phyloP scores from a whole-genome alignment of 2,888 invertebrate genomes.

The Zygogramma bicolorata region DNA sequence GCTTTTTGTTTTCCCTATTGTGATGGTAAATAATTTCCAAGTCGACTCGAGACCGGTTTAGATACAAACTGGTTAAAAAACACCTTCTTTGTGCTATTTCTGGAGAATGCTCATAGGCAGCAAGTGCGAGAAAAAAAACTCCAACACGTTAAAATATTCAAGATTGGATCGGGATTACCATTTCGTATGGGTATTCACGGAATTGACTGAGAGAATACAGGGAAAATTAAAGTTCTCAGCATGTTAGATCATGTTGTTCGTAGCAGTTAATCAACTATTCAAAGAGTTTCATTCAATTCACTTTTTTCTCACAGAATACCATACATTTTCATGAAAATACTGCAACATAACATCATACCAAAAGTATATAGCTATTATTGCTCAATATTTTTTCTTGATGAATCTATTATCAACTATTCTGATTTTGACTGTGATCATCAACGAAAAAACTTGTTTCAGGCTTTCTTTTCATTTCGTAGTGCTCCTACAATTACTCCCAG shows the following conservation, averaged over 20 bases:
- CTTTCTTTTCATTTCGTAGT: neutral
- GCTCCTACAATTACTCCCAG: neutral
- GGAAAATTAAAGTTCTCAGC: neutral
- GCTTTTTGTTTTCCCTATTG: conserved; percentile 34
- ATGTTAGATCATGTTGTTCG: neutral
- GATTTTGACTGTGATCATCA: no score
- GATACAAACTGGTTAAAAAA: conserved; percentile 36
- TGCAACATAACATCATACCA: no score
- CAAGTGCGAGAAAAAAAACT: neutral
- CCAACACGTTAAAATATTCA: no score
- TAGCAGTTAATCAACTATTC: no score
- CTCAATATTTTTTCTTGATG: no score
- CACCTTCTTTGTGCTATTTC: conserved; percentile 31
- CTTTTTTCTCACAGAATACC: no score
- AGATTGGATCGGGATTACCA: neutral
- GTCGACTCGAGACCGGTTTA: conserved; percentile 36
- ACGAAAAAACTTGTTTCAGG: neutral
- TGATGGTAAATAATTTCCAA: conserved; percentile 34
- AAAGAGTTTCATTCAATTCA: no score
- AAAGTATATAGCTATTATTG: no score
- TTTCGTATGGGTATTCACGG: neutral
- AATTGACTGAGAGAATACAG: neutral
- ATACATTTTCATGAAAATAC: no score
- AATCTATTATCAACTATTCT: no score
- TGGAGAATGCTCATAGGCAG: conserved; percentile 5